Base-by-base conservation (phyloP, 2,113 vertebrate genomes). In the Zosterops japonicus region DNA sequence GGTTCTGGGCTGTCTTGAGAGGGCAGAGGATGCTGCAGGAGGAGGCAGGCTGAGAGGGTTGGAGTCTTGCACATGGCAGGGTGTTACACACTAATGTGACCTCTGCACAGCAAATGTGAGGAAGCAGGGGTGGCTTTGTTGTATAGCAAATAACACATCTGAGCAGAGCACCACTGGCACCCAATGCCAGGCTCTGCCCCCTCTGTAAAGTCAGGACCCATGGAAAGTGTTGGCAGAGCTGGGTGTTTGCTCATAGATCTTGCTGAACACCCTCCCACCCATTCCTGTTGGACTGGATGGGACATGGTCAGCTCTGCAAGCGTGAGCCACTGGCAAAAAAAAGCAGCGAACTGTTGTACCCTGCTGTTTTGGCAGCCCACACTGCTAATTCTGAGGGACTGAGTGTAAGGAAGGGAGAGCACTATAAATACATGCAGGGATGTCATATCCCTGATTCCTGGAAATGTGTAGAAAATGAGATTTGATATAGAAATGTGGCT, bases 141-240 rank as follows among this genome's bases (percentile, higher is more conserved):
- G 46, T 33, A 8, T 0, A 70, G 41, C 1, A 0, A 80, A 33
- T 11, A 44, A 31, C 29, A 47, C 12, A 36, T n/a, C 41, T 7
- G 6, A 92, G 18, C 14, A 0, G 2, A 56, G 35, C 0, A 0
- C 39, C 35, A 21, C 14, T 28, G 41, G 39, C 24, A 63, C 36
- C n/a, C 31, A 47, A 0, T 35, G 46, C 33, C 29, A 56, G 33
- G 63, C 24, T 88, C 56, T 88, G 33, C 24, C 24, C 9, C 12
- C 14, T 68, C 63, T 69, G 39, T 76, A 35, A 93, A 85, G 23
- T 33, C 27, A 59, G 56, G 33, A 71, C 13, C 39, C 20, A 18
- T 39, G 21, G 17, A 53, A 61, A 75, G 7, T 55, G 25, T 33
- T 67, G 56, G 12, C 35, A 53, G 61, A 87, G 23, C 47, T 71